Evolutionary conservation across 2,113 vertebrate species (phyloP).

Genomic region (Proterorhinus semilunaris): DNA sequence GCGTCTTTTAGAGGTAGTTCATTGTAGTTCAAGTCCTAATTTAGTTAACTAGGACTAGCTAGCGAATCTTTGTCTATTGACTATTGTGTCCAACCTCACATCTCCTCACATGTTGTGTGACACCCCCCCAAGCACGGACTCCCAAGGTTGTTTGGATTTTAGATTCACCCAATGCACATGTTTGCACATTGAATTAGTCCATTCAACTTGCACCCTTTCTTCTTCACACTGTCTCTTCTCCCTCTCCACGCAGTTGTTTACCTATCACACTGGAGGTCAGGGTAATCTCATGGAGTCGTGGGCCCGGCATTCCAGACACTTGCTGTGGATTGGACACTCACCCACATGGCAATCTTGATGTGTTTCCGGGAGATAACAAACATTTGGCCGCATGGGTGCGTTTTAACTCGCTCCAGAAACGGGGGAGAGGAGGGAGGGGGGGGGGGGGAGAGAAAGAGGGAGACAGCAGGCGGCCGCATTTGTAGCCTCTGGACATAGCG

Average conservation of each 20-base stretch:
- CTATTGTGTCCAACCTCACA: slow-evolving; percentile 49
- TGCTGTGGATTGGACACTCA: slow-evolving; percentile 29
- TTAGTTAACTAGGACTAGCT: background rate
- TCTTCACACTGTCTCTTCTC: background rate
- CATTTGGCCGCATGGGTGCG: slow-evolving; percentile 13
- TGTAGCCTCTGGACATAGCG: slow-evolving; percentile 21
- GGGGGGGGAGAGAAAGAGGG: background rate
- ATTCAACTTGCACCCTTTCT: slow-evolving; percentile 32
- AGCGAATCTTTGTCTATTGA: slow-evolving; percentile 23
- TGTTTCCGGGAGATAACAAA: slow-evolving; percentile 28
- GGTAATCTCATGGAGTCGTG: slow-evolving; percentile 59
- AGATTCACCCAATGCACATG: slow-evolving; percentile 51
- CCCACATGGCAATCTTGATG: slow-evolving; percentile 31
- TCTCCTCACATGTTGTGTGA: slow-evolving; percentile 20
- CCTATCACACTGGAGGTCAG: slow-evolving; percentile 58
- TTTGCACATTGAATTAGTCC: slow-evolving; percentile 64
- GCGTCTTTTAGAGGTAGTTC: background rate
- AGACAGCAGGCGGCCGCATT: slow-evolving; percentile 35
- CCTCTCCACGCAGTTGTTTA: slow-evolving; percentile 50
- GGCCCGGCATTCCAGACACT: slow-evolving; percentile 33
- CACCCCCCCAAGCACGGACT: slow-evolving; percentile 44
- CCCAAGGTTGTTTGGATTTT: slow-evolving; percentile 59
- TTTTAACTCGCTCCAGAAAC: slow-evolving; percentile 6
- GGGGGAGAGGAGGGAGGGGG: background rate
- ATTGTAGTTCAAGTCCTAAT: background rate